A percentile compares a stretch with the other conserved stretches of the same genome.
These are phyloP conservation scores for Apodemus speciosus DNA, from an alignment of 2,113 vertebrate species.

Conservation along the genomic window DNA sequence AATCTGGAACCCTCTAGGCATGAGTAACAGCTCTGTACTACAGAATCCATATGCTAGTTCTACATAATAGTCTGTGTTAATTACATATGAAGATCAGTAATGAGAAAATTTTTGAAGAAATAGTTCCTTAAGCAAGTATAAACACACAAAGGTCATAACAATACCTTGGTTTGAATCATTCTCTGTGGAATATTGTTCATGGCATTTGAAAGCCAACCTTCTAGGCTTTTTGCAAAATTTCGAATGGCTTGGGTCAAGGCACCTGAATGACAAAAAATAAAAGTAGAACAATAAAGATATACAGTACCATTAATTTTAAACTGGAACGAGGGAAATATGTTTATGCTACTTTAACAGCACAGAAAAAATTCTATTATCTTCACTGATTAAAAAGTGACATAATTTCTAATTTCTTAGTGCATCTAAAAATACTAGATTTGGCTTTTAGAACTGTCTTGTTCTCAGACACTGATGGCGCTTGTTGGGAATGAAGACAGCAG, in stretches of 20 bases:
- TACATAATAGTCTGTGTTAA: neutral
- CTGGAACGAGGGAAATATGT: slow-evolving; percentile 45
- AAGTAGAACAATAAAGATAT: slow-evolving; percentile 79
- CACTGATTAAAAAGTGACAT: slow-evolving; percentile 23
- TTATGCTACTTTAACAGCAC: slow-evolving; percentile 3
- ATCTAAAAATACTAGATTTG: slow-evolving; percentile 25
- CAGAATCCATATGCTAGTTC: neutral
- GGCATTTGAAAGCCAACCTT: slow-evolving; percentile 98
- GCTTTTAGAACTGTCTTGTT: slow-evolving; percentile 40
- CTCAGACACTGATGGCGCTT: slow-evolving; percentile 25
- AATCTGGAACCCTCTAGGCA: neutral
- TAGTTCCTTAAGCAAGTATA: slow-evolving; percentile 30
- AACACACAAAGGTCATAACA: neutral
- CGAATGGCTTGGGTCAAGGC: slow-evolving; percentile 99
- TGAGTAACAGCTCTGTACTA: neutral
- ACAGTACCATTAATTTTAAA: slow-evolving; percentile 55
- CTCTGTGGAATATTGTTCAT: slow-evolving; percentile 99
- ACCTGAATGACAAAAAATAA: slow-evolving; percentile 88
- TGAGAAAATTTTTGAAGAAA: slow-evolving; percentile 43
- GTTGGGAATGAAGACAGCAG: slow-evolving; percentile 60
- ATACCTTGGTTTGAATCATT: slow-evolving; percentile 98
- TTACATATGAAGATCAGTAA: neutral
- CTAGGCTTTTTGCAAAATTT: slow-evolving; percentile 99
- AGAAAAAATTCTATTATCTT: slow-evolving; percentile 33
- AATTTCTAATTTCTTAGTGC: slow-evolving; percentile 55